A percentile compares a stretch with the other conserved stretches of the same genome.
Evolutionary conservation across 2,888 invertebrate genomes (phyloP).

Genomic region (Agriopis leucophaearia): DNA sequence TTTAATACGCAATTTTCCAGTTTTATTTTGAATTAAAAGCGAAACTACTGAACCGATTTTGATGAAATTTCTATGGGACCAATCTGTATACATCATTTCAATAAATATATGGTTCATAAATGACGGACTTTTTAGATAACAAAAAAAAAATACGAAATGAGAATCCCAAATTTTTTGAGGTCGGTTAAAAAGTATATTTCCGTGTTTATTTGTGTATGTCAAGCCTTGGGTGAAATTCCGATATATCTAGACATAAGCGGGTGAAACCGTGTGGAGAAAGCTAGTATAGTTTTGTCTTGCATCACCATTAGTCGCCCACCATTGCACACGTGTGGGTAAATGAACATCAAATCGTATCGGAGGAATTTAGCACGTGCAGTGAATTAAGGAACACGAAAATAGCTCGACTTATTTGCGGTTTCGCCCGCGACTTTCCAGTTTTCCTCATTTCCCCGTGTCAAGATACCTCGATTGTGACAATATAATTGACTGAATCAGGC

Average conservation of each 20-base stretch:
- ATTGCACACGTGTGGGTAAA: constrained; percentile 24
- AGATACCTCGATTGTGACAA: neutral
- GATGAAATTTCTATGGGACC: too few species aligned
- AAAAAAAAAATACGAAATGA: too few species aligned
- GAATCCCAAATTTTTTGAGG: too few species aligned
- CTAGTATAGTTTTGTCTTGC: constrained; percentile 8
- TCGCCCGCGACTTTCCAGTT: neutral
- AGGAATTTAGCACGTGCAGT: constrained; percentile 20
- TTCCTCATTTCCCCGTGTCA: neutral
- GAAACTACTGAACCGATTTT: too few species aligned
- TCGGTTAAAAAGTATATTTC: too few species aligned
- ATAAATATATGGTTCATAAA: too few species aligned
- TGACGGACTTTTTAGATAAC: too few species aligned
- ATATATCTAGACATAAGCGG: neutral
- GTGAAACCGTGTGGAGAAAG: neutral
- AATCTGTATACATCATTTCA: too few species aligned
- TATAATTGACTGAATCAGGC: neutral
- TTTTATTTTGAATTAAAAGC: too few species aligned
- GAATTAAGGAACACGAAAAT: constrained; percentile 18
- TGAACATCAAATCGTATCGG: constrained; percentile 19
- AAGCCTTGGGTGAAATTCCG: too few species aligned
- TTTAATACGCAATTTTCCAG: too few species aligned
- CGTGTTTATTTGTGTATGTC: too few species aligned
- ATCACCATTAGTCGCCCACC: constrained; percentile 26
- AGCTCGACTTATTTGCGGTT: constrained; percentile 16